A percentile compares a stretch with the other conserved stretches of the same genome.
Conservation (phyloP, 2,888 invertebrate genomes). For the Lampropteryx suffumata region DNA sequence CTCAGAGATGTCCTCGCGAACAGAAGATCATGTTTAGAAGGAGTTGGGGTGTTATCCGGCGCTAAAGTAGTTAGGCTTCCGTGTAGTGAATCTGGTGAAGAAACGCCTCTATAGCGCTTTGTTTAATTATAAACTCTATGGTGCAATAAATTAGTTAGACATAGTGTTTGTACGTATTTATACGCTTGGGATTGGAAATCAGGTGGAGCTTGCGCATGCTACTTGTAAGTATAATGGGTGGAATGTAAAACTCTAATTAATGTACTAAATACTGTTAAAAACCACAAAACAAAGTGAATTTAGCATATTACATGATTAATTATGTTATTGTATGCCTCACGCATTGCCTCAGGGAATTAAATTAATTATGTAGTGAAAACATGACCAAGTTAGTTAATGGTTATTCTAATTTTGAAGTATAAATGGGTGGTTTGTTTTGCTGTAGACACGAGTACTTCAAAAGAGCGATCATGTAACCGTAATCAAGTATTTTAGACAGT, state of each 20-base stretch:
- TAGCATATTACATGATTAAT: too few relatives aligned
- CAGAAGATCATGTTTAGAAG: conserved; percentile 74
- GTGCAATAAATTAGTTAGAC: conserved; percentile 65
- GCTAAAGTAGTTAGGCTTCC: conserved; percentile 72
- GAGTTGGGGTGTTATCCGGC: conserved; percentile 72
- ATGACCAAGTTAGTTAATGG: too few relatives aligned
- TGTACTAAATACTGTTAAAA: not conserved
- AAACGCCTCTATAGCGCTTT: conserved; percentile 74
- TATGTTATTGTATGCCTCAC: too few relatives aligned
- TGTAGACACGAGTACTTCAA: too few relatives aligned
- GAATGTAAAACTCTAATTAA: not conserved
- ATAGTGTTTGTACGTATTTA: conserved; percentile 46
- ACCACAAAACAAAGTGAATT: too few relatives aligned
- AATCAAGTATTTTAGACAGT: too few relatives aligned
- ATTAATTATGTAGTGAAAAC: too few relatives aligned
- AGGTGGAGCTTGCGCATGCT: conserved; percentile 44
- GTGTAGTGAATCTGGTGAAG: conserved; percentile 66
- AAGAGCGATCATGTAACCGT: too few relatives aligned
- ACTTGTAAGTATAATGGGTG: conserved; percentile 5
- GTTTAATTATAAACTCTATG: conserved; percentile 58
- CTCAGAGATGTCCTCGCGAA: conserved; percentile 75
- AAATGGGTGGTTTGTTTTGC: too few relatives aligned
- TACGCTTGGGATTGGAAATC: conserved; percentile 53
- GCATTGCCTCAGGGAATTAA: too few relatives aligned
- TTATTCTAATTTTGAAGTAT: too few relatives aligned